Percentiles rank a stretch among this genome's conserved stretches.
Conservation (phyloP, 2,888 invertebrate genomes). For the Eupithecia inturbata region DNA sequence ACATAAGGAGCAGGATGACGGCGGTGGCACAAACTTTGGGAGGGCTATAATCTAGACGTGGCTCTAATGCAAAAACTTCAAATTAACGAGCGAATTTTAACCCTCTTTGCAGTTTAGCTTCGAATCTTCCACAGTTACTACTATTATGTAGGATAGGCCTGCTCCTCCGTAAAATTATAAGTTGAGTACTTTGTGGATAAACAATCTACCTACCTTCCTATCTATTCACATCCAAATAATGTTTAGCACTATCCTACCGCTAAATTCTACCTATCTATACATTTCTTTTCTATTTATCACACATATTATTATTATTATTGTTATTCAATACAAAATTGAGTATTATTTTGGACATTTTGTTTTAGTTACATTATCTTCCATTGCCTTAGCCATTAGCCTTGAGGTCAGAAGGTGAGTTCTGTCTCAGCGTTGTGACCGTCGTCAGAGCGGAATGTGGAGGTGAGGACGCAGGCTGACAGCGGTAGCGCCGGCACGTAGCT, state of each 20-base stretch:
- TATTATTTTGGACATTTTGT: slow-evolving; percentile 29
- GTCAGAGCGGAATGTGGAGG: slow-evolving; percentile 66
- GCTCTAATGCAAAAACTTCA: neutral
- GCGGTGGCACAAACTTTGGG: neutral
- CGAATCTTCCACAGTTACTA: neutral
- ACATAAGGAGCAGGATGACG: no score
- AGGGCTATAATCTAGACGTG: neutral
- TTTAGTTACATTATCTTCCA: neutral
- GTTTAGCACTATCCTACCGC: neutral
- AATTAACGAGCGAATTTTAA: neutral
- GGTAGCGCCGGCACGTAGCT: slow-evolving; percentile 67
- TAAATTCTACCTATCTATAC: slow-evolving; percentile 23
- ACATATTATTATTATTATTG: no score
- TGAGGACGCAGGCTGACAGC: slow-evolving; percentile 51
- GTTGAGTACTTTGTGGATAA: neutral
- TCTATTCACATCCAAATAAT: neutral
- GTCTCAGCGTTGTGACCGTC: slow-evolving; percentile 46
- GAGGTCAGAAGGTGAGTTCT: slow-evolving; percentile 57
- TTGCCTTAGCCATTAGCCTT: slow-evolving; percentile 5
- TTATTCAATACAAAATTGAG: slow-evolving; percentile 39
- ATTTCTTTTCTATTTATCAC: slow-evolving; percentile 55
- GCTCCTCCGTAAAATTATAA: neutral
- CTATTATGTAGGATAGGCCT: neutral
- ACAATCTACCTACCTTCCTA: neutral
- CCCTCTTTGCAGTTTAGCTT: neutral